Evolutionary conservation across 2,797 vertebrate genomes (phyloP).

Genomic region (Anniella stebbinsi): DNA sequence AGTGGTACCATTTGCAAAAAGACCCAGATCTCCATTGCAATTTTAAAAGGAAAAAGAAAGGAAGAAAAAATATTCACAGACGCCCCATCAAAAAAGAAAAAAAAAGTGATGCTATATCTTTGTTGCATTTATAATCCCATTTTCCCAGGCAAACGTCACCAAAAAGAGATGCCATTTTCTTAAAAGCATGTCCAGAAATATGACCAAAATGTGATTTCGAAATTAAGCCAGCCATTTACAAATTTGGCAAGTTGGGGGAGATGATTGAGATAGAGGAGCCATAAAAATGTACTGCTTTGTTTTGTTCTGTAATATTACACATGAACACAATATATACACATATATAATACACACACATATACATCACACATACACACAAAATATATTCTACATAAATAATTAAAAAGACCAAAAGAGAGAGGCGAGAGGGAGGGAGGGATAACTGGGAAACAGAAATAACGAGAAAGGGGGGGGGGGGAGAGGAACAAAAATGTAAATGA

Average conservation of each 20-base stretch:
- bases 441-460: not conserved
- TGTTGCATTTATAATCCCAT: constrained; percentile 33
- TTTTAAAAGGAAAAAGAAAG: not conserved
- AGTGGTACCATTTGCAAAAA: not conserved
- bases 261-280: not conserved
- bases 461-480: not conserved
- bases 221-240: constrained; percentile 38
- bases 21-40: not conserved
- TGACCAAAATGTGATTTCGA: constrained; percentile 42
- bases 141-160: constrained; percentile 52
- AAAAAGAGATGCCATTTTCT: constrained; percentile 71
- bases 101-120: constrained; percentile 43
- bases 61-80: not conserved
- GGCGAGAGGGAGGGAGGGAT: not conserved
- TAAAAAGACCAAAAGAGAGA: not conserved
- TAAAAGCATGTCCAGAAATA: constrained; percentile 60
- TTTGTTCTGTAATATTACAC: not conserved
- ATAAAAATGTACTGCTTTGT: not conserved
- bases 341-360: not conserved
- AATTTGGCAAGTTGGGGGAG: constrained; percentile 36
- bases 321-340: not conserved
- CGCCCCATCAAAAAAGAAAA: not conserved
- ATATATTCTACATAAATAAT: not conserved
- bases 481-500: not conserved
- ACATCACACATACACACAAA: not conserved